Evolutionary conservation across 1,140 invertebrate genomes (phyloP).

Genomic region (Papilio glaucus): DNA sequence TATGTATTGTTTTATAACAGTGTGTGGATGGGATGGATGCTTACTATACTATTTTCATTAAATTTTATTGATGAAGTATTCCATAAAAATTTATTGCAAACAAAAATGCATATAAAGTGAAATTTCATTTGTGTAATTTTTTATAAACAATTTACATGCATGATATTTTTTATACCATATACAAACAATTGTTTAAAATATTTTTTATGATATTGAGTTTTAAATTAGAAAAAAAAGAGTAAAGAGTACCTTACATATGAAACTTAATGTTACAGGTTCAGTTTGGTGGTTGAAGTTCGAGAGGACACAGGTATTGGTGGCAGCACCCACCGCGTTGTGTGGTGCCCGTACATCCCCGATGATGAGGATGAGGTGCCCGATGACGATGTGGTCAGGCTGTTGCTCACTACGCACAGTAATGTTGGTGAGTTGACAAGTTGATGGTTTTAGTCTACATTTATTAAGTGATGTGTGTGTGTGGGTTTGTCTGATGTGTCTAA

Average conservation of each 20-base stretch:
- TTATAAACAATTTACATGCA: too few relatives aligned
- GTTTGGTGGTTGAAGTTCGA: constrained; percentile 82
- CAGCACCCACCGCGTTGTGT: constrained; percentile 87
- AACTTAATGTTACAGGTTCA: constrained; percentile 53
- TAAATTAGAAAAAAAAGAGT: too few relatives aligned
- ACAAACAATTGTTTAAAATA: too few relatives aligned
- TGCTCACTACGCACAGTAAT: constrained; percentile 91
- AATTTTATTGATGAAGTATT: too few relatives aligned
- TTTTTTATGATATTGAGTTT: too few relatives aligned
- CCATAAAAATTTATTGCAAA: too few relatives aligned
- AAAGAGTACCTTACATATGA: too few relatives aligned
- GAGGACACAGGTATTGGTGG: constrained; percentile 80
- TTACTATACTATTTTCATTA: too few relatives aligned
- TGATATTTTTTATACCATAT: constrained; percentile 22
- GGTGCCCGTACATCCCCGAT: constrained; percentile 95
- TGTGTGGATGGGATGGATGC: not conserved
- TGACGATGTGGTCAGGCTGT: constrained; percentile 90
- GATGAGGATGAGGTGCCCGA: constrained; percentile 85
- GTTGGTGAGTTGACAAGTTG: constrained; percentile 82
- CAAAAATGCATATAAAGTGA: too few relatives aligned
- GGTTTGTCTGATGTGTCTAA: too few relatives aligned
- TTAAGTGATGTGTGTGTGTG: too few relatives aligned
- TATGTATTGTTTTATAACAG: constrained; percentile 46
- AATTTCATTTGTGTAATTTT: too few relatives aligned
- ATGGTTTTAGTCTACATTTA: not conserved